phyloP scores from a whole-genome alignment of 2,888 invertebrate species.

The Anorthoa munda region DNA sequence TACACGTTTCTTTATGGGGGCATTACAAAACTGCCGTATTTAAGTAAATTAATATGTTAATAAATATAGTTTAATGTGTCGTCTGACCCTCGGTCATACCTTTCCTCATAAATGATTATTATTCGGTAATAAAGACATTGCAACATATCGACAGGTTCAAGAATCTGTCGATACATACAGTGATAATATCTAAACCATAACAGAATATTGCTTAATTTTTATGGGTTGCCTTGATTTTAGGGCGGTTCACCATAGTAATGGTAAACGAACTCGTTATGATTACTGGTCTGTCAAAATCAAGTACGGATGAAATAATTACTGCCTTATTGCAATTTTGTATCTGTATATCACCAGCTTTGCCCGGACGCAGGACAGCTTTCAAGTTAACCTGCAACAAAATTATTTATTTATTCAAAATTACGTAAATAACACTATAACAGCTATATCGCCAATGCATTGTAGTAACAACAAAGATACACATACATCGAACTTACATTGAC shows the following conservation, averaged over 20 bases:
- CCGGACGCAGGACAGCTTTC: not conserved
- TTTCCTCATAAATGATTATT: slow-evolving; percentile 16
- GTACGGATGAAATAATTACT: not conserved
- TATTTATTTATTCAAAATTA: too few relatives aligned
- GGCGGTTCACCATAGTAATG: not conserved
- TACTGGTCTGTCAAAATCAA: not conserved
- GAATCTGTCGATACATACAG: not conserved
- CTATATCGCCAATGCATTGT: too few relatives aligned
- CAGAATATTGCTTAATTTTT: slow-evolving; percentile 21
- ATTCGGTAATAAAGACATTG: slow-evolving; percentile 25
- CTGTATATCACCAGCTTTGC: not conserved
- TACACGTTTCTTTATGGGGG: slow-evolving; percentile 3
- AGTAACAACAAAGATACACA: too few relatives aligned
- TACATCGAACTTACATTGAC: too few relatives aligned
- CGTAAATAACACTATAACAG: too few relatives aligned
- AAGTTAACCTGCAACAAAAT: not conserved
- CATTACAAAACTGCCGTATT: slow-evolving; percentile 30
- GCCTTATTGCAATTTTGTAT: not conserved
- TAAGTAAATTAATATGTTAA: slow-evolving; percentile 16
- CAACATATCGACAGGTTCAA: slow-evolving; percentile 20
- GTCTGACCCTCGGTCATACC: slow-evolving; percentile 19
- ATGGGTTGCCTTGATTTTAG: slow-evolving; percentile 6
- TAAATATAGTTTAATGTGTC: slow-evolving; percentile 28
- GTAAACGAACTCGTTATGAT: not conserved
- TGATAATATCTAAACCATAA: slow-evolving; percentile 26